phyloP scores from a whole-genome alignment of 1,140 invertebrate species.

The Leptinotarsa undecemlineata region DNA sequence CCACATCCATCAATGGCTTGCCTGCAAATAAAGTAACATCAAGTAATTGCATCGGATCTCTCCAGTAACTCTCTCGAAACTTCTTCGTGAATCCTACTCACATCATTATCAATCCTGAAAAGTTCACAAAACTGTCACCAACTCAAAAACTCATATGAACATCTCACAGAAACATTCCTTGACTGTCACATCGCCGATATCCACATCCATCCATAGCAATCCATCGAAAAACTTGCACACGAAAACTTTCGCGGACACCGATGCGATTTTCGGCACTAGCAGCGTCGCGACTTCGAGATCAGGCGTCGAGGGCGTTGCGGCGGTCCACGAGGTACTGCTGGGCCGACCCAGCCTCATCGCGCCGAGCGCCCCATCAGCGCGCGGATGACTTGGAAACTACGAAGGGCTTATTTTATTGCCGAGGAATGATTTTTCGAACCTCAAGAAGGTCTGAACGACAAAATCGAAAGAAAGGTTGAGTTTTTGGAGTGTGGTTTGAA shows the following conservation, averaged over 20 bases:
- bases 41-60: background rate
- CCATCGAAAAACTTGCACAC: background rate
- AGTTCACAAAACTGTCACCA: background rate
- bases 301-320: constrained; percentile 13
- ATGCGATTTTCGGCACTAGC: background rate
- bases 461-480: no score
- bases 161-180: background rate
- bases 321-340: constrained; percentile 17
- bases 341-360: constrained; percentile 16
- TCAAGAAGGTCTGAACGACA: background rate
- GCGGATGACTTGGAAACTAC: constrained; percentile 11
- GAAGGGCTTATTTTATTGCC: background rate
- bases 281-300: background rate
- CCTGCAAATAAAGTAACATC: background rate
- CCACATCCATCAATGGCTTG: background rate
- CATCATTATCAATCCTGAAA: constrained; percentile 3
- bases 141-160: background rate
- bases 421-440: background rate
- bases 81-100: constrained; percentile 6
- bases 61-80: background rate
- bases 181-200: background rate
- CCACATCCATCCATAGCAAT: background rate
- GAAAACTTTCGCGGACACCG: background rate
- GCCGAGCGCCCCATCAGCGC: constrained; percentile 2
- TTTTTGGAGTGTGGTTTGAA: no score